Evolutionary conservation across 2,113 vertebrate genomes (phyloP).

Genomic region (Leptodactylus fuscus): DNA sequence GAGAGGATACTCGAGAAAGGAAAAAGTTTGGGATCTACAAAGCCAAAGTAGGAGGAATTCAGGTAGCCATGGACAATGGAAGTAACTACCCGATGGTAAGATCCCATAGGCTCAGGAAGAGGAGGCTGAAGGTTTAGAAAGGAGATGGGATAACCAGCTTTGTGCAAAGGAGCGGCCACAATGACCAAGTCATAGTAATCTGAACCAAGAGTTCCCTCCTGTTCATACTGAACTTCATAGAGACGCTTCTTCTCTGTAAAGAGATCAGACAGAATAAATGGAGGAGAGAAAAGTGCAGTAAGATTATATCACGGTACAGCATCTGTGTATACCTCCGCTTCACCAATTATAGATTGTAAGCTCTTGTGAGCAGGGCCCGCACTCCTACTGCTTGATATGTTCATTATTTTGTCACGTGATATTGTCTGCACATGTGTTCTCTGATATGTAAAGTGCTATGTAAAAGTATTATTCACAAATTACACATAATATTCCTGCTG

Average conservation of each 20-base stretch:
- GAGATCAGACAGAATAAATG: slow-evolving; percentile 39
- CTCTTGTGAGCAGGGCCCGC: too few species aligned
- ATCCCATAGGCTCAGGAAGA: slow-evolving; percentile 72
- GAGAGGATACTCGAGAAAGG: slow-evolving; percentile 91
- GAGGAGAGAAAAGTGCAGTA: not conserved
- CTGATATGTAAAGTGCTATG: too few species aligned
- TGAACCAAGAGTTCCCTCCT: slow-evolving; percentile 69
- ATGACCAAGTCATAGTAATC: slow-evolving; percentile 91
- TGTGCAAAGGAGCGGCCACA: slow-evolving; percentile 85
- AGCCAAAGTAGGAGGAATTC: slow-evolving; percentile 94
- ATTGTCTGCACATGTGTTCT: too few species aligned
- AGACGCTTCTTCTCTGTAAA: slow-evolving; percentile 80
- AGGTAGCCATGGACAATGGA: slow-evolving; percentile 96
- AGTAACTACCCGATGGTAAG: slow-evolving; percentile 85
- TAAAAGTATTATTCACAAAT: too few species aligned
- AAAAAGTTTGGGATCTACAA: slow-evolving; percentile 92
- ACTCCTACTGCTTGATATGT: too few species aligned
- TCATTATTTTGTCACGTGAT: too few species aligned
- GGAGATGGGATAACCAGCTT: slow-evolving; percentile 77
- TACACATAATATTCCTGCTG: too few species aligned
- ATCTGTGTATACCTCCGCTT: not conserved
- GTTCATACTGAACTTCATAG: slow-evolving; percentile 84
- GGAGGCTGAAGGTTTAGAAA: slow-evolving; percentile 83
- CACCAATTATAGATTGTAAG: not conserved
- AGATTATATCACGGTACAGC: not conserved